phyloP scores from a whole-genome alignment of 2,797 vertebrate species.

The Sardinella longiceps region DNA sequence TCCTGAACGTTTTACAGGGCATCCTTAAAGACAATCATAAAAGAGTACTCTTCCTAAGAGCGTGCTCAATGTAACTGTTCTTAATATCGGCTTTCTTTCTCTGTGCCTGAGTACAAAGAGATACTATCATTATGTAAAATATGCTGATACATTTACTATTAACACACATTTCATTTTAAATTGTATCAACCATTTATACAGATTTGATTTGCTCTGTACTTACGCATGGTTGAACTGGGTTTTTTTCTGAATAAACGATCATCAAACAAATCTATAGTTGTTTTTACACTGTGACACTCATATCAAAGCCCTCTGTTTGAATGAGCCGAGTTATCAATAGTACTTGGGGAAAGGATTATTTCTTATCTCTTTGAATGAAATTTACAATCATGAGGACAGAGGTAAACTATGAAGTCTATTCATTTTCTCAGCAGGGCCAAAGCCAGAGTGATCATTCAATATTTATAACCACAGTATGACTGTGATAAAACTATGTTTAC shows the following conservation, averaged over 20 bases:
- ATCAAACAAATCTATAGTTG: neutral
- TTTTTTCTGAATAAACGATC: neutral
- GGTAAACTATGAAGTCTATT: neutral
- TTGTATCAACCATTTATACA: neutral
- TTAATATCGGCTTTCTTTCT: slow-evolving; percentile 1
- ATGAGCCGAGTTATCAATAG: neutral
- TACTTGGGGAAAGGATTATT: neutral
- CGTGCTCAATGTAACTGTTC: neutral
- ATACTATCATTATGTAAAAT: neutral
- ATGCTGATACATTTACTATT: neutral
- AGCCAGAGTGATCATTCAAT: no score
- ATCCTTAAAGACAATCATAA: slow-evolving; percentile 30
- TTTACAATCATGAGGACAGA: neutral
- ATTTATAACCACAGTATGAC: no score
- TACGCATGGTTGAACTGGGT: neutral
- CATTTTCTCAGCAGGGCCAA: neutral
- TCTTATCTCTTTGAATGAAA: neutral
- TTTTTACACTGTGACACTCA: neutral
- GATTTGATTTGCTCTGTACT: neutral
- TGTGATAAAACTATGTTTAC: no score
- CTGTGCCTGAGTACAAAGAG: neutral
- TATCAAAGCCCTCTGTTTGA: neutral
- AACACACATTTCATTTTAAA: neutral
- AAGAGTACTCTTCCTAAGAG: neutral
- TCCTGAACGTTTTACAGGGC: slow-evolving; percentile 36